These are phyloP conservation scores for Drosophila bocqueti DNA, from an alignment of 1,140 invertebrate genomes.

Conservation along the genomic window DNA sequence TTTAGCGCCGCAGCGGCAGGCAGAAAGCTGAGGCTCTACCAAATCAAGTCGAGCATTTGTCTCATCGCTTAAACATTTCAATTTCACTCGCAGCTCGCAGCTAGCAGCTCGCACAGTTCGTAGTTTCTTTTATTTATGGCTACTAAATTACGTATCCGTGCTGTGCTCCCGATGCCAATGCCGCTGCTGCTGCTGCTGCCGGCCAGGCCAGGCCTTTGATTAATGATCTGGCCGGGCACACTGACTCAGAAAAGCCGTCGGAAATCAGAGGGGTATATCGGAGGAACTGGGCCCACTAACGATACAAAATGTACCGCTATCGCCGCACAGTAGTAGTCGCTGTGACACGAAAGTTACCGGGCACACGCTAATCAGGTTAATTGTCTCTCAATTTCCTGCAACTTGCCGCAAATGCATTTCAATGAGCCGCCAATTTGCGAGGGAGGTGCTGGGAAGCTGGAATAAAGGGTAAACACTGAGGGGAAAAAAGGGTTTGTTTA, in stretches of 20 bases:
- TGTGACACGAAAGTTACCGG: conserved; percentile 56
- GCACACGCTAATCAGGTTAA: conserved; percentile 77
- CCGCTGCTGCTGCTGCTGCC: not conserved
- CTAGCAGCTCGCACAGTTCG: conserved; percentile 29
- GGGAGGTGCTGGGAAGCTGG: conserved; percentile 14
- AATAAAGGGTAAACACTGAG: conserved; percentile 17
- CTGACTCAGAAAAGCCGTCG: conserved; percentile 30
- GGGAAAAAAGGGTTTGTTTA: not conserved
- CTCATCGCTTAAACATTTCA: conserved; percentile 83
- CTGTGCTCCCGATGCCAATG: conserved; percentile 32
- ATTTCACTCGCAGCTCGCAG: conserved; percentile 66
- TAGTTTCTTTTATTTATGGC: conserved; percentile 81
- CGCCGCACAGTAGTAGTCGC: conserved; percentile 60
- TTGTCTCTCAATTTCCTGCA: conserved; percentile 80
- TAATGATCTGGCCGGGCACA: conserved; percentile 68
- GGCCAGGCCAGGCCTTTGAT: conserved; percentile 59
- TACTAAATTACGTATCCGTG: conserved; percentile 80
- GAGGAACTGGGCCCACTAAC: conserved; percentile 53
- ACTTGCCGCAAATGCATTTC: conserved; percentile 55
- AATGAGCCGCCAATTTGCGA: conserved; percentile 46
- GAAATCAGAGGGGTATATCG: conserved; percentile 9
- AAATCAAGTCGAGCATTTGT: conserved; percentile 80
- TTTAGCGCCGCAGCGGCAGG: conserved; percentile 43
- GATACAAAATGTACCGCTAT: conserved; percentile 67
- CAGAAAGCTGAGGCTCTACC: conserved; percentile 39